Conservation (phyloP, 1,140 invertebrate species). For the Caenorhabditis inopinata region DNA sequence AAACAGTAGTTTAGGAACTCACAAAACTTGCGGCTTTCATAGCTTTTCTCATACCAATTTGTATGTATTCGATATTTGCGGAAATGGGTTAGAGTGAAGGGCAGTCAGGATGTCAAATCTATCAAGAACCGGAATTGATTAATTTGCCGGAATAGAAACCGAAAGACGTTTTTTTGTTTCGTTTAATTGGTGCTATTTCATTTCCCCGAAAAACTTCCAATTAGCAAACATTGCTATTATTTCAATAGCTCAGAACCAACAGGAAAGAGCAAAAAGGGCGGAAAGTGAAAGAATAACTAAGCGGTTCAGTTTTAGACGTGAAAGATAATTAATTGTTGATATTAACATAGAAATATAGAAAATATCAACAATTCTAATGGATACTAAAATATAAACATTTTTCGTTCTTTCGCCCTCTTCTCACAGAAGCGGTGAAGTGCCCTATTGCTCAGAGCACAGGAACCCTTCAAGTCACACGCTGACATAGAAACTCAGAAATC, state of each 20-base stretch:
- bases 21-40: slow-evolving; percentile 25
- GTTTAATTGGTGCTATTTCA: no score
- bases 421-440: background rate
- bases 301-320: background rate
- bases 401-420: background rate
- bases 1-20: no score
- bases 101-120: slow-evolving; percentile 24
- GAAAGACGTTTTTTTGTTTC: no score
- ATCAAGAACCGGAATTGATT: slow-evolving; percentile 32
- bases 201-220: background rate
- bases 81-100: background rate
- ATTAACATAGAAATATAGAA: no score
- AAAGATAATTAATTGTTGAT: background rate
- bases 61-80: slow-evolving; percentile 31
- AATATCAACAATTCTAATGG: slow-evolving; percentile 16
- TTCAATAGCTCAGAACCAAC: background rate
- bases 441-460: slow-evolving; percentile 15
- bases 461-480: slow-evolving; percentile 9
- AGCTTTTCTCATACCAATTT: slow-evolving; percentile 19
- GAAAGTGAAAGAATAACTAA: background rate
- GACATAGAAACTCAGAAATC: slow-evolving; percentile 24
- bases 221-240: background rate
- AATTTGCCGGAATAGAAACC: slow-evolving; percentile 6
- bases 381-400: slow-evolving; percentile 29
- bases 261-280: background rate